These are phyloP conservation scores for Chymomyza procnemis DNA, from an alignment of 2,888 invertebrate genomes.

Conservation along the genomic window DNA sequence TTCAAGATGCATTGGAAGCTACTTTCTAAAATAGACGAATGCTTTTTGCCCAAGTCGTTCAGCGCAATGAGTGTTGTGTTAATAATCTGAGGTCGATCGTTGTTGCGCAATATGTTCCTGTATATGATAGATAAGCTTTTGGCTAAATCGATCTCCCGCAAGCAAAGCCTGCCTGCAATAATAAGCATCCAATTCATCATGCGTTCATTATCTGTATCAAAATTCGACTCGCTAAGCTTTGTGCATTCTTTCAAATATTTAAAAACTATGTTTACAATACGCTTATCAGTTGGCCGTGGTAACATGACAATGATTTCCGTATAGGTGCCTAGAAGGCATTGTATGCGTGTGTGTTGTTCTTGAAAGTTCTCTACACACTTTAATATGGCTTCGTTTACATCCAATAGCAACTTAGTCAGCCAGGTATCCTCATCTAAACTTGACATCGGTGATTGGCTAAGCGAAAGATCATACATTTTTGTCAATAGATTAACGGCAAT, in stretches of 20 bases:
- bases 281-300: conserved; percentile 50
- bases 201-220: conserved; percentile 75
- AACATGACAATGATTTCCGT: conserved; percentile 74
- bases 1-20: conserved; percentile 69
- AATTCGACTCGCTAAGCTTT: conserved; percentile 62
- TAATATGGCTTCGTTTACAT: conserved; percentile 58
- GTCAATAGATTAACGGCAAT: conserved; percentile 74
- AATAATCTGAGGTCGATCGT: conserved; percentile 76
- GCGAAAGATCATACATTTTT: conserved; percentile 66
- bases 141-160: conserved; percentile 68
- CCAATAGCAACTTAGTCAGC: conserved; percentile 65
- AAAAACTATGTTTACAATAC: conserved; percentile 68
- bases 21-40: conserved; percentile 73
- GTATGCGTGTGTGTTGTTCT: conserved; percentile 62
- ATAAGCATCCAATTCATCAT: conserved; percentile 76
- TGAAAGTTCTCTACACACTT: conserved; percentile 66
- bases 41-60: conserved; percentile 76
- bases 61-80: conserved; percentile 75
- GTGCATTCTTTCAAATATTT: conserved; percentile 69
- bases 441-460: conserved; percentile 56
- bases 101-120: conserved; percentile 46
- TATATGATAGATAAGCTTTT: conserved; percentile 40
- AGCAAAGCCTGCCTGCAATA: conserved; percentile 70
- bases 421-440: conserved; percentile 47
- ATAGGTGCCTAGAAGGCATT: conserved; percentile 74